A percentile compares a stretch with the other conserved stretches of the same genome.
phyloP scores from a whole-genome alignment of 2,888 invertebrate genomes.

The Rugalucina vietnamica region DNA sequence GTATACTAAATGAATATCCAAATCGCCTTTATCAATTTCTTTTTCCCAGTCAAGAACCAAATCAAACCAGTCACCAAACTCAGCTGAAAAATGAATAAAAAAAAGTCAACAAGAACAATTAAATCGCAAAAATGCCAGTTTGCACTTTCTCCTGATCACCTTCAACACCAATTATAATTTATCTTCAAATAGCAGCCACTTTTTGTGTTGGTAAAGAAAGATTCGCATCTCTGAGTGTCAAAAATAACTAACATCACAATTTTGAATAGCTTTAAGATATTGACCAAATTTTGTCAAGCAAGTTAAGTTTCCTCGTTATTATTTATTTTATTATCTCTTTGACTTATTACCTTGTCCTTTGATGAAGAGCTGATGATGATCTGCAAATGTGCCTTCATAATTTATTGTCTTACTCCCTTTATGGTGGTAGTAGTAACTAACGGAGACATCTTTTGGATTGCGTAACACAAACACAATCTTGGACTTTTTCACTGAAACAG shows the following conservation, averaged over 20 bases:
- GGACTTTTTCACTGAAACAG: neutral
- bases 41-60: constrained; percentile 60
- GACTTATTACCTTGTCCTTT: constrained; percentile 26
- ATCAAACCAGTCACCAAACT: constrained; percentile 61
- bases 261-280: no score
- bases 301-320: no score
- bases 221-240: no score
- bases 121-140: no score
- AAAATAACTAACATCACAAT: no score
- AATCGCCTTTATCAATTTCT: constrained; percentile 27
- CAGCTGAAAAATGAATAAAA: constrained; percentile 28
- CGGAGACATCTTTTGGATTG: constrained; percentile 56
- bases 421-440: constrained; percentile 55
- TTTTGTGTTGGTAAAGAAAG: no score
- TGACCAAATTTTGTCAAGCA: no score
- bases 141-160: no score
- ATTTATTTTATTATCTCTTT: no score
- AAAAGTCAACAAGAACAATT: no score
- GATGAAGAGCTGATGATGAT: constrained; percentile 11
- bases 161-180: no score
- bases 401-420: neutral
- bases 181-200: no score
- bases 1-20: constrained; percentile 29
- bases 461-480: constrained; percentile 42
- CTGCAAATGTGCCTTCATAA: constrained; percentile 26